Base-by-base conservation (phyloP, 2,797 vertebrate species). In the Dermochelys coriacea region DNA sequence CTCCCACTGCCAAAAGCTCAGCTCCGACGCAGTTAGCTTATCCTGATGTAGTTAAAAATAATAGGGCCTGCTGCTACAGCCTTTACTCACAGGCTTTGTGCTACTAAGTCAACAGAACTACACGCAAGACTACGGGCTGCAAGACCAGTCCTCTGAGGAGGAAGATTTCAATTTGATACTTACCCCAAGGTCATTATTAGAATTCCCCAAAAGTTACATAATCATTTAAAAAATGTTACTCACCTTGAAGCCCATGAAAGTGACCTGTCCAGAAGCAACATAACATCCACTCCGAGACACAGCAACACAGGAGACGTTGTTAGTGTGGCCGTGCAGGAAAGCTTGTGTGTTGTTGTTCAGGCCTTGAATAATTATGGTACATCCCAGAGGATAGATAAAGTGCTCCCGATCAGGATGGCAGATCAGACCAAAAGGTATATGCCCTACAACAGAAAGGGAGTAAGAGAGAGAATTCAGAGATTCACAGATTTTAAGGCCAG, bases 261-360 rank as follows among this genome's bases (percentile, higher is more conserved):
- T 99, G 97, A 99, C 98, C 94, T 99, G 99, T 90, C 99, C 99
- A 1, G 99, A 99, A 15, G 99, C 99, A 5, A 99, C 86, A 8
- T 98, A 99, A 1, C 25, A n/a, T 57, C 99, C 99, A 2, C 97
- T 98, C 95, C 85, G 98, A 86, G 99, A 99, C 85, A 99, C 96
- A 1, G 97, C 84, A 8, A 99, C 11, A 15, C 99, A 99, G 95
- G 99, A 99, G 4, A 99, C 95, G 1, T 99, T 99, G 98, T 99
- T 98, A 15, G 98, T 98, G 89, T 99, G 99, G 41, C 99, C 99
- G 0, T 98, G 98, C 21, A 99, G 98, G 95, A 99, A 99, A 19
- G 97, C 96, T 96, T 99, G 99, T 37, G 98, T 98, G 6, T 97
- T 97, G 11, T 97, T 98, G 80, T 94, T 98, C 74, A 99, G 97